Conservation (phyloP, 2,113 vertebrate genomes). For the Pongo pygmaeus region DNA sequence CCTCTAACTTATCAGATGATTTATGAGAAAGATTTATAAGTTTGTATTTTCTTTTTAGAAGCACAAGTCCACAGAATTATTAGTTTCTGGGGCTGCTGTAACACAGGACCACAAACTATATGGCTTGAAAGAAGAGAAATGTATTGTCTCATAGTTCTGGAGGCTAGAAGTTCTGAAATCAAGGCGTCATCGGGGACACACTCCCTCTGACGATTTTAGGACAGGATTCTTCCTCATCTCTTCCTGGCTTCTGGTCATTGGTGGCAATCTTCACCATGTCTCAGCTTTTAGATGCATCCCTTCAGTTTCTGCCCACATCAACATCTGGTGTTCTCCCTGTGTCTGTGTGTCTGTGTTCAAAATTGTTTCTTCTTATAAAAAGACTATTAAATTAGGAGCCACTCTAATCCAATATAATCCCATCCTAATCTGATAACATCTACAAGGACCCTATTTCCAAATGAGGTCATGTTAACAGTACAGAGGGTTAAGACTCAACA, state of each 20-base stretch:
- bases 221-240: neutral
- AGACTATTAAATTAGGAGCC: neutral
- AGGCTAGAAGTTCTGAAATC: neutral
- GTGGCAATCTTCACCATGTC: neutral
- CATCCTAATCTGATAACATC: neutral
- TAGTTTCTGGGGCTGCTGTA: accelerated
- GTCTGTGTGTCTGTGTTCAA: neutral
- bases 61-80: accelerated
- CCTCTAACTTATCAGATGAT: neutral
- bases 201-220: neutral
- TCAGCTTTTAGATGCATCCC: neutral
- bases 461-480: neutral
- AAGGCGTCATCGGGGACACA: accelerated
- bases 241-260: neutral
- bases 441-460: neutral
- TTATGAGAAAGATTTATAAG: neutral
- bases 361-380: neutral
- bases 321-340: accelerated
- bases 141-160: neutral
- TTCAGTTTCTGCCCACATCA: neutral
- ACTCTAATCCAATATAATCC: neutral
- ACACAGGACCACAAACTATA: accelerated
- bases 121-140: neutral
- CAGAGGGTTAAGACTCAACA: neutral
- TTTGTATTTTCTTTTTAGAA: neutral